Evolutionary conservation across 2,888 invertebrate species (phyloP), one percentile per base, ranked within the genome.

Genomic region (Bedellia somnulentella): DNA sequence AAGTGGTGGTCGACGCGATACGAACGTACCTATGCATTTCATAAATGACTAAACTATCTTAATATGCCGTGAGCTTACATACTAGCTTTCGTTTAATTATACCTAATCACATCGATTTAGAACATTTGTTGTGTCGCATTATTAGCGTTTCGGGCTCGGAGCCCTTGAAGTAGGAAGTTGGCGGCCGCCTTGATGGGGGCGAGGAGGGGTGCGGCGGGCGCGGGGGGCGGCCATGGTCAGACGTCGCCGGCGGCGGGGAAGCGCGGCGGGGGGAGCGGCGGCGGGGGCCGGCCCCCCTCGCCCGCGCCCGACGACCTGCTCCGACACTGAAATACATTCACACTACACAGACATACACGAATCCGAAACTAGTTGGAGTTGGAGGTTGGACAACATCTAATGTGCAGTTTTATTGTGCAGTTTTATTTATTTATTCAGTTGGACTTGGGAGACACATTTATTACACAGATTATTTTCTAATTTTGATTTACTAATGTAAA

Each of bases 181-280:
- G 83, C 84, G 67, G 85, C 85, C 52, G 83, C 85, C 68, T 83
- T 83, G 57, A 75, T 51, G 35, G 75, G 75, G 46, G 79, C 80
- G 52, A 80, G 76, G 41, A 82, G 76, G 30, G 80, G 81, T 53
- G 77, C 80, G 59, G 79, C 80, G 56, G 80, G 73, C 55, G 68
- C 60, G 51, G 61, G 53, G 32, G 35, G 28, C 27, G 31, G 15
- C 87, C 85, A 83, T 82, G 84, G 87, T 88, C 87, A 88, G 81
- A 88, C 87, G 77, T 73, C 70, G 66, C 75, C 73, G 46, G 85
- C 82, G 77, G 84, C 82, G 57, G 86, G 86, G 79, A 86, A 87
- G 57, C 86, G 81, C 59, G 86, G 86, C 45, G 87, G 88, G 45
- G 85, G 89, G 73, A 87, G 83, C 59, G 88, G 87, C 46, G 89